Conservation (phyloP, 2,113 vertebrate genomes). For the Notothenia coriiceps region DNA sequence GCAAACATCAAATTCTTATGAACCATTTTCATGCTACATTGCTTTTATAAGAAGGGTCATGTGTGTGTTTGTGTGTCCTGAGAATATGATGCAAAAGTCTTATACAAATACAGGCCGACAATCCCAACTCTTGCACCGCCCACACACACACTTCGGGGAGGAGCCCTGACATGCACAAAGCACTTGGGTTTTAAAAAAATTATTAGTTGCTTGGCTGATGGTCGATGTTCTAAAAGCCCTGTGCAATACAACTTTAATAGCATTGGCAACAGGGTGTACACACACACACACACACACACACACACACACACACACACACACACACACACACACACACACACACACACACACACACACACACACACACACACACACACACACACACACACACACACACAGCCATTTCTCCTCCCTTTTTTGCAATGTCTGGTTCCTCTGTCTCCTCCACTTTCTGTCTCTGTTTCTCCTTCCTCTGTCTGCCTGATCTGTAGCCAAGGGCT, state of each 20-base stretch:
- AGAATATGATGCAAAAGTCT: slow-evolving; percentile 18
- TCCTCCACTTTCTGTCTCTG: slow-evolving; percentile 59
- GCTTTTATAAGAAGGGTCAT: neutral
- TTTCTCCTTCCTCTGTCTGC: slow-evolving; percentile 50
- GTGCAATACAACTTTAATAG: slow-evolving; percentile 80
- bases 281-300: slow-evolving; percentile 41
- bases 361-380: slow-evolving; percentile 33
- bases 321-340: slow-evolving; percentile 9
- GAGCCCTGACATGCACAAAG: slow-evolving; percentile 63
- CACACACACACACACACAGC: slow-evolving; percentile 17
- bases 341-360: slow-evolving; percentile 43
- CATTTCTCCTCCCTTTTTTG: slow-evolving; percentile 66
- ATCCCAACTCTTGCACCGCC: slow-evolving; percentile 41
- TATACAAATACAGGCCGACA: slow-evolving; percentile 45
- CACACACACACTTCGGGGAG: slow-evolving; percentile 28
- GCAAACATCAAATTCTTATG: neutral
- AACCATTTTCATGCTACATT: neutral
- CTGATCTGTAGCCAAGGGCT: slow-evolving; percentile 41
- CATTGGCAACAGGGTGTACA: slow-evolving; percentile 63
- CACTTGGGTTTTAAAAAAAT: slow-evolving; percentile 78
- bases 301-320: slow-evolving; percentile 32
- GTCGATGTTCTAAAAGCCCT: slow-evolving; percentile 76
- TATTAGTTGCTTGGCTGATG: slow-evolving; percentile 75
- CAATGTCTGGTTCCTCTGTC: slow-evolving; percentile 61
- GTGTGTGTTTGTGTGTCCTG: slow-evolving; percentile 7